A percentile compares a stretch with the other conserved stretches of the same genome.
Conservation (phyloP, 2,113 vertebrate species). For the Anolis carolinensis region DNA sequence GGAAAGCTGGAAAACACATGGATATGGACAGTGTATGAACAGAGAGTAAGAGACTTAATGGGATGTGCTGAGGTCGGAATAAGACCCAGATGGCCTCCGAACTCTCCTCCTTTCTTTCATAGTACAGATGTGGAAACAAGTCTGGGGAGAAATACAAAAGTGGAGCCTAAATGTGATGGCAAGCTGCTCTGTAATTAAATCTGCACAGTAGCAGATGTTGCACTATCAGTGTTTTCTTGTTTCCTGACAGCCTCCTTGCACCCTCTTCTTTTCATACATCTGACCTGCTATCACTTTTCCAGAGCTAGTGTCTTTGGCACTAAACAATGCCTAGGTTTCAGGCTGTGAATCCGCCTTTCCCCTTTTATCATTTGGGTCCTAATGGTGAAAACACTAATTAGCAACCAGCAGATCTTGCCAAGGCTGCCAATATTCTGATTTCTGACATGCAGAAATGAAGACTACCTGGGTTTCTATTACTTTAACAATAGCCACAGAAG, state of each 20-base stretch:
- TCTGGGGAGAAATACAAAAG: constrained; percentile 48
- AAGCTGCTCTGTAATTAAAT: constrained; percentile 45
- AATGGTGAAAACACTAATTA: not conserved
- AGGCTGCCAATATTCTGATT: not conserved
- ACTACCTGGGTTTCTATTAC: not conserved
- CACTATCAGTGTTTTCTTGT: not conserved
- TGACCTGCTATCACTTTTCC: not conserved
- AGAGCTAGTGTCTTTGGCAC: not conserved
- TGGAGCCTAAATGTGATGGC: not conserved
- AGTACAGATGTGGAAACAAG: constrained; percentile 50
- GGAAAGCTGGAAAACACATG: constrained; percentile 44
- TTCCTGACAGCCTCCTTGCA: not conserved
- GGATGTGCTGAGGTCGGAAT: constrained; percentile 20
- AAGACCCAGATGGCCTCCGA: constrained; percentile 37
- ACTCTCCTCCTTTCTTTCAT: constrained; percentile 42
- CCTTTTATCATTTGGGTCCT: not conserved
- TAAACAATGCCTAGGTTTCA: not conserved
- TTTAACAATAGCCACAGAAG: not conserved
- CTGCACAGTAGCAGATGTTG: constrained; percentile 10
- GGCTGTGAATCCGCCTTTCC: not conserved
- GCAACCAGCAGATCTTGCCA: not conserved
- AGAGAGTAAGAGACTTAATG: constrained; percentile 46
- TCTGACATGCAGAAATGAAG: not conserved
- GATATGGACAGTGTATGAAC: constrained; percentile 39
- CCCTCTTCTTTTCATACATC: not conserved